These are phyloP conservation scores for Motacilla alba DNA, from an alignment of 2,113 vertebrate species.

Conservation along the genomic window DNA sequence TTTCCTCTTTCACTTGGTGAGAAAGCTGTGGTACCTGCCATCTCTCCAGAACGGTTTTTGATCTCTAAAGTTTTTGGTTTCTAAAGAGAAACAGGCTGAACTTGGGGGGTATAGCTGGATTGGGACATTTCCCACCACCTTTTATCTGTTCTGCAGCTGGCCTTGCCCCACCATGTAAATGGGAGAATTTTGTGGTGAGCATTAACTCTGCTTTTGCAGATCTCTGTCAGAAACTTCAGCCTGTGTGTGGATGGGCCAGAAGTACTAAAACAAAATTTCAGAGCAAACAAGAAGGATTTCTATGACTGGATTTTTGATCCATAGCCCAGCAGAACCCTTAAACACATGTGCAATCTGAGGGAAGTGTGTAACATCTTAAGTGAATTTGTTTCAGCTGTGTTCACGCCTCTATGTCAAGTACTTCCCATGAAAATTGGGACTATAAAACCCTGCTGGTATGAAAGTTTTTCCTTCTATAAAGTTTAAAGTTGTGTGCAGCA, in stretches of 20 bases:
- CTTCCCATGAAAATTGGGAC: constrained; percentile 14
- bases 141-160: background rate
- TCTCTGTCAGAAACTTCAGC: background rate
- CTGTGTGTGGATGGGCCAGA: background rate
- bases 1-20: background rate
- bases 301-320: background rate
- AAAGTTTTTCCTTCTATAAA: background rate
- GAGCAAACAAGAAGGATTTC: background rate
- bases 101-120: background rate
- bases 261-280: background rate
- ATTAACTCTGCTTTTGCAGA: background rate
- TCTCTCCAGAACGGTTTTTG: background rate
- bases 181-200: background rate
- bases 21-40: background rate
- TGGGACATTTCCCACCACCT: background rate
- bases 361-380: background rate
- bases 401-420: constrained; percentile 7
- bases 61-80: background rate
- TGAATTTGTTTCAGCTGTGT: constrained; percentile 51
- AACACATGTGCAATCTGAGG: background rate
- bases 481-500: background rate
- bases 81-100: background rate
- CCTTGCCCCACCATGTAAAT: background rate
- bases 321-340: background rate
- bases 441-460: constrained; percentile 7